Percentiles rank a stretch among this genome's conserved stretches.
Conservation (phyloP, 2,888 invertebrate species). For the Nomada fabriciana region DNA sequence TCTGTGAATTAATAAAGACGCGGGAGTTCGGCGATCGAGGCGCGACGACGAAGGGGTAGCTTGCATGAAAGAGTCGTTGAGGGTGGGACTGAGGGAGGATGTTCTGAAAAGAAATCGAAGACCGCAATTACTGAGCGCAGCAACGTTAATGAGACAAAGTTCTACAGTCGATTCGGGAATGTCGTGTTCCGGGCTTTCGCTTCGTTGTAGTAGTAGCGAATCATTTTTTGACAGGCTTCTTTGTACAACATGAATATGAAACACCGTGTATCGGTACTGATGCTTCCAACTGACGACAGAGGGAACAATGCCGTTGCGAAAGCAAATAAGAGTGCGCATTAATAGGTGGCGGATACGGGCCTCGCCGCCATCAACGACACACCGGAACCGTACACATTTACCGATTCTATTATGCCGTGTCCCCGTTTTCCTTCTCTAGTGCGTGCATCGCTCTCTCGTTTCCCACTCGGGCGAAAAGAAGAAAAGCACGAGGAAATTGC, state of each 20-base stretch:
- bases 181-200: too few relatives aligned
- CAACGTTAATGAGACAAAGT: too few relatives aligned
- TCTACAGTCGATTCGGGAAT: too few relatives aligned
- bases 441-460: too few relatives aligned
- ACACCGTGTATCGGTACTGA: neutral
- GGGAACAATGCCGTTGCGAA: neutral
- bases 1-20: neutral
- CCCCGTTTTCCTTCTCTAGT: neutral
- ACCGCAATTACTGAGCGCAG: too few relatives aligned
- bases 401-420: neutral
- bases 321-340: neutral
- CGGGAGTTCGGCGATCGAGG: neutral
- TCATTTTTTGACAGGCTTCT: too few relatives aligned
- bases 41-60: too few relatives aligned
- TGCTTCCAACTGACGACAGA: neutral
- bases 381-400: too few relatives aligned
- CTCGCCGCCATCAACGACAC: neutral
- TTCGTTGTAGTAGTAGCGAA: too few relatives aligned
- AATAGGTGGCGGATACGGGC: neutral
- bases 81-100: neutral
- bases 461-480: neutral
- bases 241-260: too few relatives aligned
- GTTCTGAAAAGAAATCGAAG: neutral
- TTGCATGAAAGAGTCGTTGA: neutral
- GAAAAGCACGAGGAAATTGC: neutral